A percentile compares a stretch with the other conserved stretches of the same genome.
Conservation (phyloP, 2,113 vertebrate species). For the Mobula hypostoma region DNA sequence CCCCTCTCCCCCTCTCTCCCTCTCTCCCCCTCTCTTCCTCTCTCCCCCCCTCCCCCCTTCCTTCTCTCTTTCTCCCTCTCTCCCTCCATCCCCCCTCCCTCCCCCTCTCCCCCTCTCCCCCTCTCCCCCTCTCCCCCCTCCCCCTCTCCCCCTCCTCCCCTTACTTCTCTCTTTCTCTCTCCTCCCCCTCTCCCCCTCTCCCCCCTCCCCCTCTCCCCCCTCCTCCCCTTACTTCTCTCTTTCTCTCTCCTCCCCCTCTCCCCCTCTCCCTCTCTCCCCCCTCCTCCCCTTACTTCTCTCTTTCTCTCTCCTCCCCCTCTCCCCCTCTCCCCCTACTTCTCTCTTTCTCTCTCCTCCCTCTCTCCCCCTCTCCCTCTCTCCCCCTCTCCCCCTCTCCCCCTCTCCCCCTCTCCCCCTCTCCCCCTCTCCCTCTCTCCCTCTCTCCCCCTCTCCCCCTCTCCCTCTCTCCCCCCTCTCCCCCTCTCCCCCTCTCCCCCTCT, state of each 20-base stretch:
- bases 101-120: too few relatives aligned
- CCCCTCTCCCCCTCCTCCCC: too few relatives aligned
- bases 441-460: background rate
- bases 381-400: background rate
- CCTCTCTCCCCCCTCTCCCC: too few relatives aligned
- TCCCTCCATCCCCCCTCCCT: background rate
- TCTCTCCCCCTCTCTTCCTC: too few relatives aligned
- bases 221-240: constrained; percentile 45
- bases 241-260: constrained; percentile 41
- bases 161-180: too few relatives aligned
- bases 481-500: too few relatives aligned
- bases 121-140: too few relatives aligned
- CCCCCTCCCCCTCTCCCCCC: background rate
- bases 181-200: too few relatives aligned
- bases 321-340: background rate
- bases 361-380: background rate
- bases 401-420: background rate
- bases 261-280: too few relatives aligned
- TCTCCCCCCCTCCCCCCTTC: background rate
- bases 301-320: constrained; percentile 48
- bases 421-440: background rate
- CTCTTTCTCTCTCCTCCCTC: background rate
- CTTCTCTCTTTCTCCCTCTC: constrained; percentile 32
- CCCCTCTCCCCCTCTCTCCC: background rate
- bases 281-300: too few relatives aligned